Conservation (phyloP, 2,113 vertebrate species). For the Cranoglanis bouderius region DNA sequence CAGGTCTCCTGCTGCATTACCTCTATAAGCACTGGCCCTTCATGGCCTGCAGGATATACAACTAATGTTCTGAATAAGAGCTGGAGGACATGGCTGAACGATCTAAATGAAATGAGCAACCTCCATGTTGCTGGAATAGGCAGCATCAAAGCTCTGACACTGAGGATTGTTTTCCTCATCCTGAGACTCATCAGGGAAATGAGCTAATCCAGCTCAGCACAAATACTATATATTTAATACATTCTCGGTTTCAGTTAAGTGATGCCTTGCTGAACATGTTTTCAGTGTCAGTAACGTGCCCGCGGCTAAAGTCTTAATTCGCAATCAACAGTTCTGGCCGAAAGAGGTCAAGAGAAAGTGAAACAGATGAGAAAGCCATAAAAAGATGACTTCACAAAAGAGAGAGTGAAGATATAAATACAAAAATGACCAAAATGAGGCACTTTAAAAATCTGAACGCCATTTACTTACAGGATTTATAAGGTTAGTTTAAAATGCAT, state of each 20-base stretch:
- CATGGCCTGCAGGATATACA: not conserved
- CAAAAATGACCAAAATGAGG: not conserved
- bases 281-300: not conserved
- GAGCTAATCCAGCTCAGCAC: not conserved
- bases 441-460: not conserved
- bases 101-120: not conserved
- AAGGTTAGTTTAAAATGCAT: not conserved
- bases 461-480: not conserved
- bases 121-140: not conserved
- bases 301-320: not conserved
- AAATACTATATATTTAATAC: not conserved
- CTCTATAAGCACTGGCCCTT: not conserved
- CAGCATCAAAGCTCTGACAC: not conserved
- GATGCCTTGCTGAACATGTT: not conserved
- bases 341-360: constrained; percentile 1
- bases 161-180: not conserved
- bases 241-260: not conserved
- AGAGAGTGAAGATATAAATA: not conserved
- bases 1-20: not conserved
- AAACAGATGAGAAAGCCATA: not conserved
- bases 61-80: not conserved
- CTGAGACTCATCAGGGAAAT: not conserved
- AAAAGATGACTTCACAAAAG: not conserved
- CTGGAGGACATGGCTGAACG: not conserved
- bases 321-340: not conserved